phyloP scores from a whole-genome alignment of 2,888 invertebrate species.

The Chrysodeixis includens region DNA sequence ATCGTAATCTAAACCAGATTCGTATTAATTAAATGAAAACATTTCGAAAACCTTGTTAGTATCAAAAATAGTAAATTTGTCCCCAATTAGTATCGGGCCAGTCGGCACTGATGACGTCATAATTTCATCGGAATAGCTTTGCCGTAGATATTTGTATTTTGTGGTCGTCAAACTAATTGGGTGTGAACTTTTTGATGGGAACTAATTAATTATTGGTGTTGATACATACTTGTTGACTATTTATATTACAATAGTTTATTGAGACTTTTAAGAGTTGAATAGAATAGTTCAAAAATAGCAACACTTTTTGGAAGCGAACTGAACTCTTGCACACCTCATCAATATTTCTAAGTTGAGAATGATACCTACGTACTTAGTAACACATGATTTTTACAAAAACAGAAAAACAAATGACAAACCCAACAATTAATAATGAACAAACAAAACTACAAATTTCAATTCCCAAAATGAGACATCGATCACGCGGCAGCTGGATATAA shows the following conservation, averaged over 20 bases:
- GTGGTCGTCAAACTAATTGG: conserved; percentile 24
- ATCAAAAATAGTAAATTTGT: conserved; percentile 14
- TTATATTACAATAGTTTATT: background rate
- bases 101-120: conserved; percentile 22
- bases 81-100: conserved; percentile 19
- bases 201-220: background rate
- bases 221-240: background rate
- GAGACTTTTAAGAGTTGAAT: too few species aligned
- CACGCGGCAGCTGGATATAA: conserved; percentile 1
- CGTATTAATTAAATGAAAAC: background rate
- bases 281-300: too few species aligned
- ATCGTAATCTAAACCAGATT: too few species aligned
- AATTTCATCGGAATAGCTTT: conserved; percentile 22
- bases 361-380: too few species aligned
- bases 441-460: conserved; percentile 5
- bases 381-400: too few species aligned
- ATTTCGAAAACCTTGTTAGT: background rate
- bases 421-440: background rate
- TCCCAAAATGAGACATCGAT: conserved; percentile 6
- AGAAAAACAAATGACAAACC: background rate
- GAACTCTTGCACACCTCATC: too few species aligned
- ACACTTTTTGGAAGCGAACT: too few species aligned
- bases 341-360: too few species aligned
- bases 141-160: conserved; percentile 17
- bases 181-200: background rate